phyloP scores from a whole-genome alignment of 2,888 invertebrate species.

The Drosophila subquinaria region DNA sequence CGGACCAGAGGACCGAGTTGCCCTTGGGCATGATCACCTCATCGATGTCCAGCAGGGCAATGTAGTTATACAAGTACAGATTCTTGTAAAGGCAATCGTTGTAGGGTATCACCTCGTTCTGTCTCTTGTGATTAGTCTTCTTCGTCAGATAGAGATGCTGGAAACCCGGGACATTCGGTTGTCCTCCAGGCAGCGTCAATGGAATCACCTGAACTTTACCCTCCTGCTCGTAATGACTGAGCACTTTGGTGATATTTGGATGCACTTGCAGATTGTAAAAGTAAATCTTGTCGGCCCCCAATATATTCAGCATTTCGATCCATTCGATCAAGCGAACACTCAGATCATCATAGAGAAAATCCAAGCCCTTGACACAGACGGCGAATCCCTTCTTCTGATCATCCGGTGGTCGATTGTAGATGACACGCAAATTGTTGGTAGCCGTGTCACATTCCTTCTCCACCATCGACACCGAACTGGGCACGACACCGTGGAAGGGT shows the following conservation, averaged over 20 bases:
- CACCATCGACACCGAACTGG: slow-evolving; percentile 94
- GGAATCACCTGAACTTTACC: slow-evolving; percentile 92
- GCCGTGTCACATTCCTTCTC: slow-evolving; percentile 94
- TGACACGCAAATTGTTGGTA: slow-evolving; percentile 93
- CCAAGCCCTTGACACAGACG: slow-evolving; percentile 97
- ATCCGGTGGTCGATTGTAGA: slow-evolving; percentile 90
- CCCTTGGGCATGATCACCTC: slow-evolving; percentile 97
- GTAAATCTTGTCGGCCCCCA: slow-evolving; percentile 96
- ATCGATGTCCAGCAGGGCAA: slow-evolving; percentile 96
- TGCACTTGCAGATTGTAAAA: slow-evolving; percentile 97
- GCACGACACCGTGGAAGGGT: slow-evolving; percentile 90
- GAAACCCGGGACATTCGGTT: slow-evolving; percentile 95
- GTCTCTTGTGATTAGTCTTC: slow-evolving; percentile 96
- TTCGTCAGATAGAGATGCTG: slow-evolving; percentile 95
- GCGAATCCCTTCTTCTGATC: slow-evolving; percentile 92
- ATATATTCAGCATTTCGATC: slow-evolving; percentile 94
- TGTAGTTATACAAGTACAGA: slow-evolving; percentile 94
- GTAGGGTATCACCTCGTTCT: slow-evolving; percentile 97
- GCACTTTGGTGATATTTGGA: slow-evolving; percentile 94
- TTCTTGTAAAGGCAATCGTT: slow-evolving; percentile 98
- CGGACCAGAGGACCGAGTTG: slow-evolving; percentile 89
- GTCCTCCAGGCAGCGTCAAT: slow-evolving; percentile 94
- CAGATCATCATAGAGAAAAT: slow-evolving; percentile 96
- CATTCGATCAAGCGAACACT: slow-evolving; percentile 96
- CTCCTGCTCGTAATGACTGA: slow-evolving; percentile 88